Percentiles rank a stretch among this genome's conserved stretches.
Conservation (phyloP, 2,888 invertebrate genomes). For the Synergus gifuensis region DNA sequence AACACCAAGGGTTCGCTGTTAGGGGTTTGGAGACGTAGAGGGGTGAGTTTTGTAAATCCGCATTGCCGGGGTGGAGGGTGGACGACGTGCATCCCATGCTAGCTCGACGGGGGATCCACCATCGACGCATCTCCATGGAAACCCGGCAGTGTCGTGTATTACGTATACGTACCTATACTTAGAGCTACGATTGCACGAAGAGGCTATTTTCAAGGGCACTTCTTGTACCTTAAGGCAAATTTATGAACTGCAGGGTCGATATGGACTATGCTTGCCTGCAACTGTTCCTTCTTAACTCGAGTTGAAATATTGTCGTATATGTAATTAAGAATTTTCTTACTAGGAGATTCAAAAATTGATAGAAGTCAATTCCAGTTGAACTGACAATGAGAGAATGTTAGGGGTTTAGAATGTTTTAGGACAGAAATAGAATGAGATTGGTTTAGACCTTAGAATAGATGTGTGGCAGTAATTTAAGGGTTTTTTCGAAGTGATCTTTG, state of each 20-base stretch:
- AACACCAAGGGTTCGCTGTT: constrained; percentile 48
- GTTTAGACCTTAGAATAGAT: too few relatives aligned
- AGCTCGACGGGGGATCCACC: constrained; percentile 49
- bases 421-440: too few relatives aligned
- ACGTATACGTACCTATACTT: constrained; percentile 43
- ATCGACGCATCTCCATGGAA: constrained; percentile 56
- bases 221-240: constrained; percentile 38
- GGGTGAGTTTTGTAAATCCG: constrained; percentile 40
- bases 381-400: too few relatives aligned
- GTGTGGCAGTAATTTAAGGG: too few relatives aligned
- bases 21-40: constrained; percentile 46
- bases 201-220: constrained; percentile 47
- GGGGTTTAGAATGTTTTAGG: too few relatives aligned
- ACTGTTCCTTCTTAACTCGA: neutral
- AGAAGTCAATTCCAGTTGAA: too few relatives aligned
- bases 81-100: constrained; percentile 48
- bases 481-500: too few relatives aligned
- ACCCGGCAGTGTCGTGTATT: constrained; percentile 48
- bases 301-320: neutral
- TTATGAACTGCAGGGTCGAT: constrained; percentile 18
- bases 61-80: constrained; percentile 40
- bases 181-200: constrained; percentile 43
- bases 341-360: neutral
- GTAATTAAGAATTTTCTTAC: neutral
- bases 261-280: constrained; percentile 5